A percentile compares a stretch with the other conserved stretches of the same genome.
Evolutionary conservation across 2,797 vertebrate species (phyloP).

Genomic region (Cichlasoma orientale): DNA sequence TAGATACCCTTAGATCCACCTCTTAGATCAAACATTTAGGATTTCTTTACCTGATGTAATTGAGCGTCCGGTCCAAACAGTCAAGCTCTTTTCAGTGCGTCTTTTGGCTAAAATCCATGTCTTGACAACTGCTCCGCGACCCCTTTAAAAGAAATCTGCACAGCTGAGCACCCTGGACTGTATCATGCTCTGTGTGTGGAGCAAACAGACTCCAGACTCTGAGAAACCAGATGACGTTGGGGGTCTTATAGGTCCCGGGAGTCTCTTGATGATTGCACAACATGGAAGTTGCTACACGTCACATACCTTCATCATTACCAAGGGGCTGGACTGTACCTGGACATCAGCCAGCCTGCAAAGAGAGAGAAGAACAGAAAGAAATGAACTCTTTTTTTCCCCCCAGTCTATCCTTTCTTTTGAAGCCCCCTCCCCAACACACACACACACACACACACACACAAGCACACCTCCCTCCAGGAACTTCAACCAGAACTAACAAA

Average conservation of each 20-base stretch:
- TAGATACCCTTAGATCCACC: neutral
- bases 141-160: conserved; percentile 34
- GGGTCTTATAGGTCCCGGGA: conserved; percentile 73
- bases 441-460: no score
- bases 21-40: neutral
- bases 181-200: conserved; percentile 35
- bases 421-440: neutral
- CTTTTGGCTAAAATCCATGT: conserved; percentile 61
- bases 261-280: conserved; percentile 70
- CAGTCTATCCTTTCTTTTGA: conserved; percentile 6
- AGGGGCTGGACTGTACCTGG: conserved; percentile 67
- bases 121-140: conserved; percentile 35
- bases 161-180: conserved; percentile 34
- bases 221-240: conserved; percentile 68
- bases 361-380: conserved; percentile 6
- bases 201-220: conserved; percentile 49
- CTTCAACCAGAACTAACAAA: conserved; percentile 18
- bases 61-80: conserved; percentile 23
- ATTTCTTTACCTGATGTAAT: conserved; percentile 55
- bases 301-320: conserved; percentile 56
- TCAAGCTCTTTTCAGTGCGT: conserved; percentile 25
- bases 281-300: conserved; percentile 62
- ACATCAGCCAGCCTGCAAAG: conserved; percentile 50
- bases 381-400: neutral
- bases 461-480: neutral